Evolutionary conservation across 1,140 invertebrate genomes (phyloP).

Genomic region (Meloidogyne chitwoodi): DNA sequence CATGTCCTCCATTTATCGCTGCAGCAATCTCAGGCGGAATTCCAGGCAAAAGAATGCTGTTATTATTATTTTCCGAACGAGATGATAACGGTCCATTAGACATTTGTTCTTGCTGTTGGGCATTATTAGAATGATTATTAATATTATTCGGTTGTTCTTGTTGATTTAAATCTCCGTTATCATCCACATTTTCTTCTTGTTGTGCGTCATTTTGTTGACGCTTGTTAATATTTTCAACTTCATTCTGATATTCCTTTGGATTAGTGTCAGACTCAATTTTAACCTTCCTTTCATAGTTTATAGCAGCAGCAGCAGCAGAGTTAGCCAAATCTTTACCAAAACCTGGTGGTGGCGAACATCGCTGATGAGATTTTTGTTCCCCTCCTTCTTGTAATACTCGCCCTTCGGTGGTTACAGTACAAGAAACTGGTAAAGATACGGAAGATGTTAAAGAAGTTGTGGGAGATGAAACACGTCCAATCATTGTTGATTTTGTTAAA

Average conservation of each 20-base stretch:
- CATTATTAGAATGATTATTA: background rate
- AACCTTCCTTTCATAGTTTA: background rate
- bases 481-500: background rate
- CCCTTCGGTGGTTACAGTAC: background rate
- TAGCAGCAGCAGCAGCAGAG: background rate
- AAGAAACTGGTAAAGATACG: background rate
- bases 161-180: background rate
- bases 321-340: background rate
- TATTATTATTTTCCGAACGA: background rate
- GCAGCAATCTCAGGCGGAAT: slow-evolving; percentile 32
- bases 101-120: background rate
- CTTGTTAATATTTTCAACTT: background rate
- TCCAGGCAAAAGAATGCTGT: slow-evolving; percentile 33
- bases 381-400: background rate
- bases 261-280: background rate
- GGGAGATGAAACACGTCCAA: background rate
- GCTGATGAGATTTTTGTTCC: background rate
- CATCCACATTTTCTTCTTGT: background rate
- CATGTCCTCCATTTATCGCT: slow-evolving; percentile 36
- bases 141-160: background rate
- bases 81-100: background rate
- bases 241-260: background rate
- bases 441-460: background rate
- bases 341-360: background rate
- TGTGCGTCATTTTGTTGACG: background rate